Conservation (phyloP, 2,888 invertebrate species). For the Dorcus parallelipipedus region DNA sequence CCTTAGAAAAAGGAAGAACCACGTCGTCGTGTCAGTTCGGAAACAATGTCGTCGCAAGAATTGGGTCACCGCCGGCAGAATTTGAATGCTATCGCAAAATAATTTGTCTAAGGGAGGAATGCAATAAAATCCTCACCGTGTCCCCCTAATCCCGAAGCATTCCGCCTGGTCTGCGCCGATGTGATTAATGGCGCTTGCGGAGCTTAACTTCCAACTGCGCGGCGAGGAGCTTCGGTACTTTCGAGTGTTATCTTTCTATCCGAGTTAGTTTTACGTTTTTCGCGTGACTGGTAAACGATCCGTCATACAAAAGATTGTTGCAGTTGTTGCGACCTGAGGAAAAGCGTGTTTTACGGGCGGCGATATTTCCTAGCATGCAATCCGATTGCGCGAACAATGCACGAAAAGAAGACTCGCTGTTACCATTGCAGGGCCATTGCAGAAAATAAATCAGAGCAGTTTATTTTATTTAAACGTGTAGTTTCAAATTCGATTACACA, state of each 20-base stretch:
- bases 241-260: conserved; percentile 29
- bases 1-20: too few relatives aligned
- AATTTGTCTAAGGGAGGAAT: conserved; percentile 35
- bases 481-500: too few relatives aligned
- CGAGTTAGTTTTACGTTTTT: conserved; percentile 25
- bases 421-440: too few relatives aligned
- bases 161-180: conserved; percentile 33
- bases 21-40: too few relatives aligned
- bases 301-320: conserved; percentile 2
- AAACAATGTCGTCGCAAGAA: too few relatives aligned
- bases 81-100: conserved; percentile 23
- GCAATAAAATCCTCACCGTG: conserved; percentile 38
- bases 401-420: too few relatives aligned
- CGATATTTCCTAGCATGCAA: too few relatives aligned
- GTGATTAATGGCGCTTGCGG: conserved; percentile 39
- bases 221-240: conserved; percentile 26
- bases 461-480: too few relatives aligned
- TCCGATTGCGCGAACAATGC: too few relatives aligned
- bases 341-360: too few relatives aligned
- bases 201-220: conserved; percentile 36
- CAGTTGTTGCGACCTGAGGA: too few relatives aligned
- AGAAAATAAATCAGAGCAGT: too few relatives aligned
- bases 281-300: conserved; percentile 23
- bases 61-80: neutral
- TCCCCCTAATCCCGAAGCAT: conserved; percentile 36